Evolutionary conservation across 2,113 vertebrate genomes (phyloP).

Genomic region (Chamaea fasciata): DNA sequence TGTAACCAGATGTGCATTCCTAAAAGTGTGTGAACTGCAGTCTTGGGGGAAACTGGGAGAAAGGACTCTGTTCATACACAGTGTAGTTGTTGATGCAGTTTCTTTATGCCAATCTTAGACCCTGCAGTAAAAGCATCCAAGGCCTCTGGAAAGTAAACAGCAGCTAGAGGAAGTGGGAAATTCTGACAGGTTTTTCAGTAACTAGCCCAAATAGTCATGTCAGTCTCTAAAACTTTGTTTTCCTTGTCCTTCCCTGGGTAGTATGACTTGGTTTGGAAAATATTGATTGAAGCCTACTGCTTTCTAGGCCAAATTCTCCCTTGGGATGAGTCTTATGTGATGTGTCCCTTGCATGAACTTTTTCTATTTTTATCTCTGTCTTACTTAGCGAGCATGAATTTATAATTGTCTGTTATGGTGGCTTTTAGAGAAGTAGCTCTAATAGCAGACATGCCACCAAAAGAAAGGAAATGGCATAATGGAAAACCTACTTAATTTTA

Average conservation of each 20-base stretch:
- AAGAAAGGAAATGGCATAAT: not conserved
- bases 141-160: not conserved
- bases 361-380: not conserved
- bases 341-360: not conserved
- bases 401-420: not conserved
- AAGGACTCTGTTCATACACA: not conserved
- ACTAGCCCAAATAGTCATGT: not conserved
- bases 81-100: not conserved
- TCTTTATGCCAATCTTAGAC: not conserved
- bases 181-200: not conserved
- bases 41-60: not conserved
- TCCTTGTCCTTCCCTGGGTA: not conserved
- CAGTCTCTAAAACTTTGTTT: not conserved
- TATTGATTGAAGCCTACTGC: not conserved
- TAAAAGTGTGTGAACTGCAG: not conserved
- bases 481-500: not conserved
- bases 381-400: not conserved
- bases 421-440: not conserved
- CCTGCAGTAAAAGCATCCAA: not conserved
- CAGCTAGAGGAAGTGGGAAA: not conserved
- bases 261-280: not conserved
- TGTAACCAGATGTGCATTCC: not conserved
- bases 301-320: not conserved
- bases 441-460: not conserved
- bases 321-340: not conserved